Conservation (phyloP, 2,113 vertebrate species). For the Tragelaphus scriptus region DNA sequence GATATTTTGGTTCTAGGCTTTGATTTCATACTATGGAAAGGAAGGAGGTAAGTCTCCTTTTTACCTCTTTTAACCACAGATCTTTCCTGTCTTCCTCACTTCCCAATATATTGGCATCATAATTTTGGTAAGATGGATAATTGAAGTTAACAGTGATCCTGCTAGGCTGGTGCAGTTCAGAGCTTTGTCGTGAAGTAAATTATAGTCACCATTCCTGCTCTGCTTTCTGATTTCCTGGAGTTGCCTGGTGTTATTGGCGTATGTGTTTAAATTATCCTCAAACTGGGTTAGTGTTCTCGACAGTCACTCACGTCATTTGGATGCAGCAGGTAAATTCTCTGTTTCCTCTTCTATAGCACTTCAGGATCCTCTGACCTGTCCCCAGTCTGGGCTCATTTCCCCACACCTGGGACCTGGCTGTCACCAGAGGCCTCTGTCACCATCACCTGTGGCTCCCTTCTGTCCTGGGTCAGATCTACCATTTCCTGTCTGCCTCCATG, state of each 20-base stretch:
- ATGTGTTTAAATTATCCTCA: neutral
- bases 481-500: neutral
- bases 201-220: too few species aligned
- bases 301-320: neutral
- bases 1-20: neutral
- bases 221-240: neutral
- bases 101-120: neutral
- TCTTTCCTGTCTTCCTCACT: neutral
- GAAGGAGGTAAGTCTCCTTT: neutral
- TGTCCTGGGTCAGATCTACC: neutral
- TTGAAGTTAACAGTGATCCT: neutral
- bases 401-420: neutral
- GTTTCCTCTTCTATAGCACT: neutral
- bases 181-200: accelerated
- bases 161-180: accelerated
- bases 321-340: neutral
- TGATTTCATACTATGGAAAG: neutral
- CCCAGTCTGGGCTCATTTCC: neutral
- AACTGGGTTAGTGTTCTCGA: neutral
- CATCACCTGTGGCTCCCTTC: too few species aligned
- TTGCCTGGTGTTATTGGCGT: neutral
- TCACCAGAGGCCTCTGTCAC: neutral
- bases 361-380: neutral
- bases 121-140: neutral
- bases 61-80: neutral